Conservation (phyloP, 2,113 vertebrate genomes). For the Lathamus discolor region DNA sequence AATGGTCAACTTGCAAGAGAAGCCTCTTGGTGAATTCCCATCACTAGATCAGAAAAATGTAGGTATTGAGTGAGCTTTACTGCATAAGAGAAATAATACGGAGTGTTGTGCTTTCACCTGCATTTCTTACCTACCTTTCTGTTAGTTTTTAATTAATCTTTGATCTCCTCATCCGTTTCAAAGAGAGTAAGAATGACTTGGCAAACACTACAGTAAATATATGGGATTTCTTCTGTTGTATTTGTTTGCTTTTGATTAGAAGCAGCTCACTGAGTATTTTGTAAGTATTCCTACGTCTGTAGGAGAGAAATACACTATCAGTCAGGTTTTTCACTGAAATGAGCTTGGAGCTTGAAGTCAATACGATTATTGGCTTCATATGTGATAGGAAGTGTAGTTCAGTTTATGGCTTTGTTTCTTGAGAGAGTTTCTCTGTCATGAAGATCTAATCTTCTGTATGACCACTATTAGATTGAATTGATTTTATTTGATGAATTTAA, state of each 20-base stretch:
- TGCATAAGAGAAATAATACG: background rate
- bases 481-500: conserved; percentile 30
- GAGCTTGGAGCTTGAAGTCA: background rate
- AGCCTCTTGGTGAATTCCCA: background rate
- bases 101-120: background rate
- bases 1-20: background rate
- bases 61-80: background rate
- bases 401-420: background rate
- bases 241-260: background rate
- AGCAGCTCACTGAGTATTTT: background rate
- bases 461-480: background rate
- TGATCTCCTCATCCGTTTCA: background rate
- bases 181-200: background rate
- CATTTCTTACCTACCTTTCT: background rate
- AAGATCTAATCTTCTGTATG: background rate
- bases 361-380: background rate
- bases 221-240: background rate
- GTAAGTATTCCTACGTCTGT: background rate
- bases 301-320: background rate
- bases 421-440: background rate
- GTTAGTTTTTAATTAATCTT: background rate
- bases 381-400: background rate
- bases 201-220: background rate
- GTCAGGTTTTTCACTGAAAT: background rate
- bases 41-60: background rate